These are phyloP conservation scores for Steinernema khuongi DNA, from an alignment of 1,140 invertebrate genomes.

Conservation along the genomic window DNA sequence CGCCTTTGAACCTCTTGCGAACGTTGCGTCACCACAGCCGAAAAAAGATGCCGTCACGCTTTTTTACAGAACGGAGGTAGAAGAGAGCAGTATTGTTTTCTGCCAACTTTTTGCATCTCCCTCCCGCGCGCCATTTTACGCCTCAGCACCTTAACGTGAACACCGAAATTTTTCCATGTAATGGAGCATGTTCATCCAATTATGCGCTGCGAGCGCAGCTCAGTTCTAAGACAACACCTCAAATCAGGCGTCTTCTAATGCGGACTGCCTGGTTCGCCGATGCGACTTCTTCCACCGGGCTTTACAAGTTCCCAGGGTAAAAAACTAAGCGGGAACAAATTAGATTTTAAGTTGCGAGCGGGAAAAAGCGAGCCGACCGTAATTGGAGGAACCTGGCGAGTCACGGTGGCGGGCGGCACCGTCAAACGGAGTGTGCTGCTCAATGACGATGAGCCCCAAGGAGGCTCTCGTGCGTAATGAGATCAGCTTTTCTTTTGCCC, in stretches of 20 bases:
- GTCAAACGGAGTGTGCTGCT: neutral
- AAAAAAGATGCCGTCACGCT: neutral
- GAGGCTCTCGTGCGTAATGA: neutral
- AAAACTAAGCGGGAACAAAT: neutral
- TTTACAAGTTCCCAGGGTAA: no score
- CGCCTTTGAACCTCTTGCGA: neutral
- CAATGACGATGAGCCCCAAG: no score
- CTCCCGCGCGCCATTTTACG: neutral
- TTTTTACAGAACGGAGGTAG: neutral
- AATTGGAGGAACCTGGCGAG: neutral
- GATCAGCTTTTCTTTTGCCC: neutral
- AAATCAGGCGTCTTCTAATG: neutral
- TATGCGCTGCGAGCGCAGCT: constrained; percentile 8
- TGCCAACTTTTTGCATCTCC: neutral
- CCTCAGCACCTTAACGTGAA: constrained; percentile 7
- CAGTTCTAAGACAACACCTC: neutral
- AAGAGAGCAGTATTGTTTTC: neutral
- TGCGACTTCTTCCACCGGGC: no score
- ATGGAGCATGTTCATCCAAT: constrained; percentile 15
- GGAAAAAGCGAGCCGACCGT: neutral
- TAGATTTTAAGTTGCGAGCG: neutral
- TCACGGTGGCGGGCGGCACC: neutral
- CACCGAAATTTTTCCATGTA: constrained; percentile 6
- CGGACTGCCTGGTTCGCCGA: no score
- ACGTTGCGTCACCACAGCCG: neutral